Conservation (phyloP, 2,113 vertebrate species). For the Balaenoptera acutorostrata region DNA sequence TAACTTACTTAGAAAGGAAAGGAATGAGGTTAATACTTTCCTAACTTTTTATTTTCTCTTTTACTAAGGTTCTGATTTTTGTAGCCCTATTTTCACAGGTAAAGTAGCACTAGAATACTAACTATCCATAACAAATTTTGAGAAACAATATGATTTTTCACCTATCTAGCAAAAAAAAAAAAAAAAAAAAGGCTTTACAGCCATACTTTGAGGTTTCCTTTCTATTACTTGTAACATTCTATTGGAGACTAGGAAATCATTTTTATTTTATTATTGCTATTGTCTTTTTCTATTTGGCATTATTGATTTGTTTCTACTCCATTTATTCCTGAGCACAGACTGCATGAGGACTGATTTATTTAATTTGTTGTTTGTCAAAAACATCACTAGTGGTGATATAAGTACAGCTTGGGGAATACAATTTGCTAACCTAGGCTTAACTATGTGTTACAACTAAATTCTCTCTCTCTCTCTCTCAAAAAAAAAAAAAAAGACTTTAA, state of each 20-base stretch:
- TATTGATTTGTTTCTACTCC: constrained; percentile 61
- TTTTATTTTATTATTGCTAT: constrained; percentile 51
- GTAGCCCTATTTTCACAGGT: constrained; percentile 13
- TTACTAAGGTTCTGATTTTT: constrained; percentile 12
- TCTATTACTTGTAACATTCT: constrained; percentile 35
- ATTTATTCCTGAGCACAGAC: constrained; percentile 49
- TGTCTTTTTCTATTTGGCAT: constrained; percentile 47
- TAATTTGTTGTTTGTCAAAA: constrained; percentile 61
- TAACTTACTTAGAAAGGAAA: constrained; percentile 27
- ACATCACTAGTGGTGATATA: background rate
- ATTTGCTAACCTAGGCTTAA: constrained; percentile 11
- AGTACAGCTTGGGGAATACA: background rate
- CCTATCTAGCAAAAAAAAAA: constrained; percentile 14
- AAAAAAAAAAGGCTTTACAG: constrained; percentile 24
- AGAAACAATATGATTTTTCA: constrained; percentile 31
- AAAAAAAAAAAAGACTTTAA: background rate
- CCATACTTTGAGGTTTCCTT: background rate
- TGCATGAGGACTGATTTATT: constrained; percentile 45
- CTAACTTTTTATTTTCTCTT: constrained; percentile 14
- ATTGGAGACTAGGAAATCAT: constrained; percentile 34
- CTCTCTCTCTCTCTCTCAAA: background rate
- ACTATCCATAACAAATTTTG: constrained; percentile 15
- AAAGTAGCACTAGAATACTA: constrained; percentile 2
- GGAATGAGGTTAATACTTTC: background rate
- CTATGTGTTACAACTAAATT: background rate